Conservation (phyloP, 2,888 invertebrate species). For the Diaphora mendica region DNA sequence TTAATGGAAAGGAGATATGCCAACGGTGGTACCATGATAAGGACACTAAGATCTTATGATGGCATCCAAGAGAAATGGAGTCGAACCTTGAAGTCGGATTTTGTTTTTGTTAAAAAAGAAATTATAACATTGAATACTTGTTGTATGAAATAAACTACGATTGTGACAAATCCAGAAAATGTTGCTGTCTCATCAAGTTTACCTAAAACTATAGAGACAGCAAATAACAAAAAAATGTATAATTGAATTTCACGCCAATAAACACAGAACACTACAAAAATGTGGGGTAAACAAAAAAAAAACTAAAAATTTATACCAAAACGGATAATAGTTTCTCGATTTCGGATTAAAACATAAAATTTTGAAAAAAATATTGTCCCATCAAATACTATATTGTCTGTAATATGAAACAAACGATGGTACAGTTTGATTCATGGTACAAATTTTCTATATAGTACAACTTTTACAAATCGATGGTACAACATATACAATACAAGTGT, state of each 20-base stretch:
- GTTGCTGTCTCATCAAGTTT: neutral
- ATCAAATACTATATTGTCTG: neutral
- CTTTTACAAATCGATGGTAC: conserved; percentile 5
- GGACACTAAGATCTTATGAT: too few species aligned
- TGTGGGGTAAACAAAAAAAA: conserved; percentile 26
- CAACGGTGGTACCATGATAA: too few species aligned
- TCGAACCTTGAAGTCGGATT: too few species aligned
- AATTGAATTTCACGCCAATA: conserved; percentile 6
- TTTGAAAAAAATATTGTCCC: conserved; percentile 3
- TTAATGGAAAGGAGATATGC: too few species aligned
- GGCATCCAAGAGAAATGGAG: too few species aligned
- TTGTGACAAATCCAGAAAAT: neutral
- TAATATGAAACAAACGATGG: neutral
- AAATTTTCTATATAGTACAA: neutral
- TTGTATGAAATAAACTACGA: neutral
- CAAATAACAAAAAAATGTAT: neutral
- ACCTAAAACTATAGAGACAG: neutral
- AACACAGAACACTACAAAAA: neutral
- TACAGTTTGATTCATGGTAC: neutral
- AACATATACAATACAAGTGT: neutral
- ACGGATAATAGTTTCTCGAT: conserved; percentile 14
- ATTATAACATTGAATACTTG: neutral
- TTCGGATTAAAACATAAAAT: conserved; percentile 7
- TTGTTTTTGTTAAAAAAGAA: too few species aligned
- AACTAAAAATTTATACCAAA: conserved; percentile 36